phyloP scores from a whole-genome alignment of 2,888 invertebrate species.

The Allolobophora icterica region DNA sequence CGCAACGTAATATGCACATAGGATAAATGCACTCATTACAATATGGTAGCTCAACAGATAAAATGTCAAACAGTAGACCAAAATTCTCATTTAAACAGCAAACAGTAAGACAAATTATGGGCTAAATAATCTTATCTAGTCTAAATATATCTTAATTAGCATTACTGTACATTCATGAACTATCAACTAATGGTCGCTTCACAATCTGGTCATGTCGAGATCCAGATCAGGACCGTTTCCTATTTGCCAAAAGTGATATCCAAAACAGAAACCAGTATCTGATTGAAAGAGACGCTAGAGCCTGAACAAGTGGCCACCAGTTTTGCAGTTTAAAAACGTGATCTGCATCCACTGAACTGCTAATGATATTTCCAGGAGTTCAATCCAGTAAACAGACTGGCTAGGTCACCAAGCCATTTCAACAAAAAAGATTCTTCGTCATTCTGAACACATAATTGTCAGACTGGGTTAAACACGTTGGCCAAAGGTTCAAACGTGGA shows the following conservation, averaged over 20 bases:
- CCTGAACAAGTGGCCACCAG: neutral
- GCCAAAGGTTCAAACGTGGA: neutral
- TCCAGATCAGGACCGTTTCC: no score
- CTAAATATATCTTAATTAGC: neutral
- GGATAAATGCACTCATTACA: neutral
- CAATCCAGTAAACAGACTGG: neutral
- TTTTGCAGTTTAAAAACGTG: neutral
- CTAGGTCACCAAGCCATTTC: no score
- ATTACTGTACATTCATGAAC: neutral
- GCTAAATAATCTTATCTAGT: no score
- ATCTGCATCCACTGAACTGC: neutral
- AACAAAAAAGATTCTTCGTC: no score
- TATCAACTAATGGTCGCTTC: no score
- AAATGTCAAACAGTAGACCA: neutral
- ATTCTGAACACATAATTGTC: no score
- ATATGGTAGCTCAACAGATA: neutral
- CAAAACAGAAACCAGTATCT: neutral
- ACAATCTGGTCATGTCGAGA: no score
- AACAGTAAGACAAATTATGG: neutral
- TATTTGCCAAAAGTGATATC: neutral
- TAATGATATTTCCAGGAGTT: slow-evolving; percentile 1
- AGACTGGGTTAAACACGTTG: no score
- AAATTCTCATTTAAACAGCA: neutral
- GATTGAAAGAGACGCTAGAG: neutral
- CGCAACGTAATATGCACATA: neutral